Evolutionary conservation across 2,797 vertebrate species (phyloP).

Genomic region (Pipistrellus pipistrellus): DNA sequence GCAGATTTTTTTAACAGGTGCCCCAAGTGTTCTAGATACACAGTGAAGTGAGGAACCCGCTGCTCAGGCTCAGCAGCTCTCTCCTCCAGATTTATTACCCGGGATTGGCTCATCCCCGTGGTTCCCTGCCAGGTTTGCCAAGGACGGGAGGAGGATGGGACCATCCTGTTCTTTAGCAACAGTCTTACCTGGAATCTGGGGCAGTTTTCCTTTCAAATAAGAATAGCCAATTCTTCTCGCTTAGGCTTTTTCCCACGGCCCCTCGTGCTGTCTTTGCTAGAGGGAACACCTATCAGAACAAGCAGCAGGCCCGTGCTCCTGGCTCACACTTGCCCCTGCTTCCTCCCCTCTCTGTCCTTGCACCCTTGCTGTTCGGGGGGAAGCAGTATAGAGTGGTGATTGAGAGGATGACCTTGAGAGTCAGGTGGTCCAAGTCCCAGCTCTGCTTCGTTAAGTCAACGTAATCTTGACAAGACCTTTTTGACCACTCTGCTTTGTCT

Average conservation of each 20-base stretch:
- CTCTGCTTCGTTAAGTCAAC: not conserved
- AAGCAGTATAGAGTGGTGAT: not conserved
- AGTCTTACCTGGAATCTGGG: constrained; percentile 42
- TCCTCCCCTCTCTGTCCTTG: not conserved
- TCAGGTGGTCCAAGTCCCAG: not conserved
- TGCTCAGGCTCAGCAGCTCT: constrained; percentile 13
- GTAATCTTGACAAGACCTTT: not conserved
- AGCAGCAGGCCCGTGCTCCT: not conserved
- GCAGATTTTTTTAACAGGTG: not conserved
- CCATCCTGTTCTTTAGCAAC: constrained; percentile 8
- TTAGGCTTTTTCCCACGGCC: not conserved
- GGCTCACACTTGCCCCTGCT: not conserved
- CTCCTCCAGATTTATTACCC: not conserved
- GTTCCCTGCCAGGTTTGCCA: constrained; percentile 22
- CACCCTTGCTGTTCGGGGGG: not conserved
- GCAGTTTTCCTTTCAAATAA: not conserved
- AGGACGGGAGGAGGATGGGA: not conserved
- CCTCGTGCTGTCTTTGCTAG: fast-evolving
- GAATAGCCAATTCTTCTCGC: not conserved
- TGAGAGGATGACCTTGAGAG: not conserved
- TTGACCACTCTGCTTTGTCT: not conserved
- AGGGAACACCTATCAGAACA: not conserved
- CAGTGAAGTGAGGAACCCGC: not conserved
- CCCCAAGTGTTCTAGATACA: not conserved
- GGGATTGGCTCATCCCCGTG: not conserved